Evolutionary conservation across 2,888 invertebrate species (phyloP).

Genomic region (Ectemnius lituratus): DNA sequence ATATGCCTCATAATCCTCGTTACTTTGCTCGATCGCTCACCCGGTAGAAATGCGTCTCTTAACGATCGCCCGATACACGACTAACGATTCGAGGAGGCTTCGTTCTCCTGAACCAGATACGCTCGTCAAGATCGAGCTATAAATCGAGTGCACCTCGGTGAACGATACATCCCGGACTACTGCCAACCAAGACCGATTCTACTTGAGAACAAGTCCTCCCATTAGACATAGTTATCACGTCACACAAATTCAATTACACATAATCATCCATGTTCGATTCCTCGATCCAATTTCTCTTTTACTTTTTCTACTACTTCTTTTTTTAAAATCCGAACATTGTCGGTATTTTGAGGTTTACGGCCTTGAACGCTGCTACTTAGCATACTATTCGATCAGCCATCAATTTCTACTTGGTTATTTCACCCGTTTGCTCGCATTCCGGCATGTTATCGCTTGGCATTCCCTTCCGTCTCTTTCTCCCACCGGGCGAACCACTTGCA

Average conservation of each 20-base stretch:
- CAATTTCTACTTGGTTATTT: conserved; percentile 35
- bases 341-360: no score
- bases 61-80: conserved; percentile 34
- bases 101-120: conserved; percentile 46
- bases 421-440: conserved; percentile 39
- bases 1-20: conserved; percentile 14
- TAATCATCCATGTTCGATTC: no score
- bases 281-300: no score
- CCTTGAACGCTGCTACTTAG: background rate
- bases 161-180: conserved; percentile 22
- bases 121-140: conserved; percentile 21
- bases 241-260: no score
- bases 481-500: conserved; percentile 17
- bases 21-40: conserved; percentile 1
- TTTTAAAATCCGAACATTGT: no score
- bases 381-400: background rate
- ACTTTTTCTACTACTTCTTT: no score
- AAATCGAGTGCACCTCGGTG: conserved; percentile 35
- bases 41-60: conserved; percentile 30
- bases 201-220: no score
- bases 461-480: conserved; percentile 6
- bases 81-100: conserved; percentile 34
- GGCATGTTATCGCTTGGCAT: conserved; percentile 14
- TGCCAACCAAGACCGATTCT: background rate
- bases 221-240: no score